Conservation (phyloP, 2,888 invertebrate genomes). For the Pollenia griseotomentosa region DNA sequence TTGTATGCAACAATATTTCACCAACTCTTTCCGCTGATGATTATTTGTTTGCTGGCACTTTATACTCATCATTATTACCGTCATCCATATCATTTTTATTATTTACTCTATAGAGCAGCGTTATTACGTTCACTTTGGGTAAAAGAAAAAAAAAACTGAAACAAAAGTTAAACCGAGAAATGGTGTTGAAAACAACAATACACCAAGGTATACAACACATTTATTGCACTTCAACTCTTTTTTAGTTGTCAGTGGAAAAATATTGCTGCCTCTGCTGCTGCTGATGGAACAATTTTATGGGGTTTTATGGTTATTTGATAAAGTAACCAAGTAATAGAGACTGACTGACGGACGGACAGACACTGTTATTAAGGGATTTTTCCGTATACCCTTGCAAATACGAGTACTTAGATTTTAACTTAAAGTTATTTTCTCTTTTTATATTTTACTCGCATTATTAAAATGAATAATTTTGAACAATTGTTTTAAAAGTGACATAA, state of each 20-base stretch:
- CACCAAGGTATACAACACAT: constrained; percentile 67
- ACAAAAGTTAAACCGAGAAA: constrained; percentile 4
- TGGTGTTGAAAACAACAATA: constrained; percentile 64
- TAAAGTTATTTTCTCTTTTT: neutral
- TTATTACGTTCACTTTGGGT: constrained; percentile 13
- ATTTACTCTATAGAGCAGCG: constrained; percentile 40
- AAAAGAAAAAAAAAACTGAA: neutral
- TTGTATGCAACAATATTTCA: constrained; percentile 40
- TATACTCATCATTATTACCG: constrained; percentile 50
- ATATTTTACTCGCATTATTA: neutral
- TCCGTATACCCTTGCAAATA: neutral
- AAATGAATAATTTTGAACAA: constrained; percentile 53
- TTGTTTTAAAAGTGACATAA: constrained; percentile 61
- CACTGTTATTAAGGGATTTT: constrained; percentile 63
- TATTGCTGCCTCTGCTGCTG: neutral
- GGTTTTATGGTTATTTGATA: constrained; percentile 67
- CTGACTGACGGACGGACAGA: constrained; percentile 21
- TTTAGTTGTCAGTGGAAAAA: neutral
- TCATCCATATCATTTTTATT: constrained; percentile 52
- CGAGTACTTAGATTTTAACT: neutral
- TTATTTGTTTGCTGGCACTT: constrained; percentile 46
- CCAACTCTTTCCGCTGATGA: constrained; percentile 21
- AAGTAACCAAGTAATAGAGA: constrained; percentile 62
- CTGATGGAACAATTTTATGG: neutral
- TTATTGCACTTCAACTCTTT: constrained; percentile 70